Conservation (phyloP, 2,888 invertebrate genomes). For the Beris morrisii region DNA sequence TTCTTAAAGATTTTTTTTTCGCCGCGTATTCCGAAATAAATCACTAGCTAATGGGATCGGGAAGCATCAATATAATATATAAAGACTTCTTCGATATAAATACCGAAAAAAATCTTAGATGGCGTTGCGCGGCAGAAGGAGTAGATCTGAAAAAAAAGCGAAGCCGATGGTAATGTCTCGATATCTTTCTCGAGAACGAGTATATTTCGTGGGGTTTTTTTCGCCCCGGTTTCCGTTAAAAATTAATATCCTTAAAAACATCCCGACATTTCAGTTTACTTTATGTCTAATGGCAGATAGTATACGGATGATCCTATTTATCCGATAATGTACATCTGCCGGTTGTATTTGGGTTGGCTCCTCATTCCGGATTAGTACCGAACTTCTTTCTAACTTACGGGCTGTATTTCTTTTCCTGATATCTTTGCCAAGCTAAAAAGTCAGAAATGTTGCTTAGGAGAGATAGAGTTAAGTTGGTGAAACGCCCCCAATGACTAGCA, state of each 20-base stretch:
- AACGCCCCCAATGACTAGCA: too few relatives aligned
- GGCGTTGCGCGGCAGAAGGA: too few relatives aligned
- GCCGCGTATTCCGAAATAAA: conserved; percentile 18
- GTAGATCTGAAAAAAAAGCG: too few relatives aligned
- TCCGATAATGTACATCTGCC: conserved; percentile 1
- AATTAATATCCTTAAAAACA: conserved; percentile 33
- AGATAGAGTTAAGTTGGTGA: too few relatives aligned
- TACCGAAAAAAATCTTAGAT: background rate
- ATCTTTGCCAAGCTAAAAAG: background rate
- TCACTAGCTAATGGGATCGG: conserved; percentile 27
- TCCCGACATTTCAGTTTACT: conserved; percentile 23
- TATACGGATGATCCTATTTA: conserved; percentile 19
- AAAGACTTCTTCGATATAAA: background rate
- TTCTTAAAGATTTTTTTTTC: too few relatives aligned
- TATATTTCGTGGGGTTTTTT: too few relatives aligned
- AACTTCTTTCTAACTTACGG: background rate
- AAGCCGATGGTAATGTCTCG: too few relatives aligned
- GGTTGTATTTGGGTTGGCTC: too few relatives aligned
- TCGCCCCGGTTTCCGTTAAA: conserved; percentile 9
- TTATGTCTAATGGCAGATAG: conserved; percentile 15
- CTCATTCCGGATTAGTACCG: too few relatives aligned
- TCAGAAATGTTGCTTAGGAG: too few relatives aligned
- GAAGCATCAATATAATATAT: conserved; percentile 1
- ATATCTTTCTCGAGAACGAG: too few relatives aligned
- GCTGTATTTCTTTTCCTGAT: conserved; percentile 6